Evolutionary conservation across 2,888 invertebrate genomes (phyloP), one percentile per base, ranked within the genome.

Genomic region (Drymonia ruficornis): DNA sequence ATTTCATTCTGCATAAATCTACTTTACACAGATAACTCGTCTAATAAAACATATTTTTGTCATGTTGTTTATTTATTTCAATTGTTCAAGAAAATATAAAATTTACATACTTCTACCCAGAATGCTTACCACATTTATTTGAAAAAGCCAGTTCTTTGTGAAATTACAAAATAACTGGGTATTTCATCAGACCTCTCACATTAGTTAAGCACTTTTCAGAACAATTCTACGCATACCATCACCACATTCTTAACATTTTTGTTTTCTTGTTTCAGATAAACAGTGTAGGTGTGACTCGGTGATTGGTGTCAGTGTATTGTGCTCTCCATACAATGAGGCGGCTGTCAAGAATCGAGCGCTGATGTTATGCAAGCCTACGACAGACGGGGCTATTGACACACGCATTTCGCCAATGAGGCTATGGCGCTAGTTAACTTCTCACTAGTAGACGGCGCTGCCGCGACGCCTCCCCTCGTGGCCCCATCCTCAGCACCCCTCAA

Each of bases 341-440:
- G 83, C 80, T 75, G 75, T 80, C 82, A 79, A 78, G 71, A 70
- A 69, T 76, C 74, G 77, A 73, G 76, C 81, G 78, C 70, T 72
- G 68, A 70, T 71, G 81, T 83, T 82, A 88, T 87, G 89, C 85
- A 85, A 86, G 66, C 69, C 75, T 72, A 74, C 70, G 83, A 81
- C 81, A 70, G 78, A 65, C 59, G 65, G 66, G 70, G 67, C 63
- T 66, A 80, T 85, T 83, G 78, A 80, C 76, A 78, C 78, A 80
- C 82, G 84, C 81, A 86, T 84, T 86, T 81, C 63, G 74, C 84
- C 83, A 84, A 89, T 90, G 89, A 83, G 85, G 80, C 81, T 73
- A 90, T 93, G 92, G 91, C 91, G 70, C 80, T 92, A 70, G 83
- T 82, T 67, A 93, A 93, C 78, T 93, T 87, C 64, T 87, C 91